These are phyloP conservation scores for Paradoxurus hermaphroditus DNA, from an alignment of 2,113 vertebrate species.

Conservation along the genomic window DNA sequence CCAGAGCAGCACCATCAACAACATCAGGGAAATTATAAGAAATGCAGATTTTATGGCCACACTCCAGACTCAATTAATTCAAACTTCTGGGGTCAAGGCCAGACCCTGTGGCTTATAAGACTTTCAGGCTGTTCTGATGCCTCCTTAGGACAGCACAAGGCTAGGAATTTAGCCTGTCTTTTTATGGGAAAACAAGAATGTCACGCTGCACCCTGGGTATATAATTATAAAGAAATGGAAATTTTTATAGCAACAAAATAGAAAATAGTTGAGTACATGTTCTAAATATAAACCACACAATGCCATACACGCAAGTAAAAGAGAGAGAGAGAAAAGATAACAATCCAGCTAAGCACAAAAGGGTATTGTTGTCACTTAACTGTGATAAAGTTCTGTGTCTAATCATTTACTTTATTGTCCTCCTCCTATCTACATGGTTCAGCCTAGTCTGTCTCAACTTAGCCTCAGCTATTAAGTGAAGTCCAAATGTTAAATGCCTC, in stretches of 20 bases:
- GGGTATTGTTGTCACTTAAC: slow-evolving; percentile 31
- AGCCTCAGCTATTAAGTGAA: slow-evolving; percentile 58
- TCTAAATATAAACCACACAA: slow-evolving; percentile 60
- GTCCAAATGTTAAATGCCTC: slow-evolving; percentile 69
- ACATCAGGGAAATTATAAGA: not conserved
- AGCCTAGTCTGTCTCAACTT: not conserved
- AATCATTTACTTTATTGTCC: not conserved
- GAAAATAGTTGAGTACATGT: slow-evolving; percentile 35
- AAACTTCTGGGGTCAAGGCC: not conserved
- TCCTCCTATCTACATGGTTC: not conserved
- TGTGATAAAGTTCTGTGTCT: not conserved
- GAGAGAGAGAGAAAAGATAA: not conserved
- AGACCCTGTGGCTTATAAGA: not conserved
- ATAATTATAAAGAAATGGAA: slow-evolving; percentile 53
- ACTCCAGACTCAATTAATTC: not conserved
- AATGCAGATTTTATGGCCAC: not conserved
- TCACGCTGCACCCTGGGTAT: not conserved
- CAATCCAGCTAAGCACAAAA: not conserved
- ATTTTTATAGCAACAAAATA: slow-evolving; percentile 32
- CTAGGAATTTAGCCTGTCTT: not conserved
- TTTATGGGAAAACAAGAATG: not conserved
- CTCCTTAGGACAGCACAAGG: not conserved
- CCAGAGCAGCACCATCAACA: not conserved
- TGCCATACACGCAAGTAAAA: not conserved
- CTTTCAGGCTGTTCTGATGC: not conserved